A percentile compares a stretch with the other conserved stretches of the same genome.
Conservation (phyloP, 2,113 vertebrate species). For the Amphiprion percula region DNA sequence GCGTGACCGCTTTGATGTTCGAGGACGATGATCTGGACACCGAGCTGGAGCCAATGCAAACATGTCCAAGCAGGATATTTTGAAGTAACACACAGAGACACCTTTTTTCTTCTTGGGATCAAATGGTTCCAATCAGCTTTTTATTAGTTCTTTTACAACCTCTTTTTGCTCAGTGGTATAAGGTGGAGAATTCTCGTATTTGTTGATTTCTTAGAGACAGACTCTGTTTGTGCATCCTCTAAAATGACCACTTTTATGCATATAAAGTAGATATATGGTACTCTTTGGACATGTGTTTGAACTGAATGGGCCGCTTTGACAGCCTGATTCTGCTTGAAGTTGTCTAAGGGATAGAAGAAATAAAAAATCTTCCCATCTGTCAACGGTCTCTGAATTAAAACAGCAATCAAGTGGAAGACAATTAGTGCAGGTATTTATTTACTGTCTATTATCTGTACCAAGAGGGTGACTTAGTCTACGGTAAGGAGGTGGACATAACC, state of each 20-base stretch:
- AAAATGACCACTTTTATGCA: slow-evolving; percentile 4
- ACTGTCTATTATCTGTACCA: not conserved
- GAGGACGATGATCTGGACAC: slow-evolving; percentile 83
- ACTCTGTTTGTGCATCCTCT: slow-evolving; percentile 21
- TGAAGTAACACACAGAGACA: slow-evolving; percentile 68
- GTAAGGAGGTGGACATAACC: not conserved
- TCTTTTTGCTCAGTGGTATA: slow-evolving; percentile 41
- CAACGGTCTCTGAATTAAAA: slow-evolving; percentile 32
- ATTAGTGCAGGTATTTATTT: slow-evolving; percentile 39
- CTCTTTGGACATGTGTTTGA: slow-evolving; percentile 17
- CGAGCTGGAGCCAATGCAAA: slow-evolving; percentile 85
- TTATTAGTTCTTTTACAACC: slow-evolving; percentile 53
- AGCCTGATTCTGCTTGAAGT: slow-evolving; percentile 22
- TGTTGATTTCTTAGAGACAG: slow-evolving; percentile 25
- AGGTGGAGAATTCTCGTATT: slow-evolving; percentile 37
- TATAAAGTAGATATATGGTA: slow-evolving; percentile 8
- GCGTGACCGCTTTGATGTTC: slow-evolving; percentile 84
- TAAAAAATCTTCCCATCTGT: not conserved
- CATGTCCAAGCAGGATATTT: slow-evolving; percentile 82
- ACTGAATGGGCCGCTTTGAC: slow-evolving; percentile 34
- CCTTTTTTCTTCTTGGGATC: slow-evolving; percentile 57
- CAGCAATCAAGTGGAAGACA: slow-evolving; percentile 29
- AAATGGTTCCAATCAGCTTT: slow-evolving; percentile 69
- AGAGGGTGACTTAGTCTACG: not conserved
- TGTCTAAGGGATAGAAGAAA: not conserved